Evolutionary conservation across 2,113 vertebrate species (phyloP).

Genomic region (Elephantulus edwardii): DNA sequence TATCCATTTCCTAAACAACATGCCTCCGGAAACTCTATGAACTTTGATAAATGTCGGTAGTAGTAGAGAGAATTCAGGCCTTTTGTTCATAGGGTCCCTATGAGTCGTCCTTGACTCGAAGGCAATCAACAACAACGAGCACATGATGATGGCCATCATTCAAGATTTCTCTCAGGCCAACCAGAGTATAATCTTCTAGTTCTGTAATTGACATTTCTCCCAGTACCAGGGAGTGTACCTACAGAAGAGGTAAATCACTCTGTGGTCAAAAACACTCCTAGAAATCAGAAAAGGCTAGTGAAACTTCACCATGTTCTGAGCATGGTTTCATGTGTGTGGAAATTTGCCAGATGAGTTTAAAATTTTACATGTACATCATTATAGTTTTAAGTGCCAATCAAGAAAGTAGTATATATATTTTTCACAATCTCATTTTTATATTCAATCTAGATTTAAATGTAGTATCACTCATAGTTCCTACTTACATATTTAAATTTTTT

Average conservation of each 20-base stretch:
- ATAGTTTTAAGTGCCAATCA: not conserved
- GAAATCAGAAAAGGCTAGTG: not conserved
- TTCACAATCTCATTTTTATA: not conserved
- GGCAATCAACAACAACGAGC: too few relatives aligned
- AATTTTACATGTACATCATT: not conserved
- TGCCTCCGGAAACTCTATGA: too few relatives aligned
- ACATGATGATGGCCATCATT: not conserved
- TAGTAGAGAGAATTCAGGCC: too few relatives aligned
- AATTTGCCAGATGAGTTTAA: not conserved
- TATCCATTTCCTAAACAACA: too few relatives aligned
- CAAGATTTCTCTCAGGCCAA: too few relatives aligned
- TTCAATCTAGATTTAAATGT: not conserved
- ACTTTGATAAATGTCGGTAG: too few relatives aligned
- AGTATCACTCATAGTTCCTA: not conserved
- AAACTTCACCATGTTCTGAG: not conserved
- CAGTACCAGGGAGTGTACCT: not conserved
- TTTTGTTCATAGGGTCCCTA: not conserved
- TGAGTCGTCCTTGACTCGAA: too few relatives aligned
- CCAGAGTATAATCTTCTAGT: not conserved
- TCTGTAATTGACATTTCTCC: not conserved
- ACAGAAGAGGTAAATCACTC: not conserved
- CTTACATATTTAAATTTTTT: not conserved
- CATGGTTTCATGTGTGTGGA: not conserved
- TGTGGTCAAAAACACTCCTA: not conserved
- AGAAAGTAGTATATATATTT: not conserved